A percentile compares a stretch with the other conserved stretches of the same genome.
Evolutionary conservation across 2,888 invertebrate species (phyloP).

Genomic region (Drosophila merina): DNA sequence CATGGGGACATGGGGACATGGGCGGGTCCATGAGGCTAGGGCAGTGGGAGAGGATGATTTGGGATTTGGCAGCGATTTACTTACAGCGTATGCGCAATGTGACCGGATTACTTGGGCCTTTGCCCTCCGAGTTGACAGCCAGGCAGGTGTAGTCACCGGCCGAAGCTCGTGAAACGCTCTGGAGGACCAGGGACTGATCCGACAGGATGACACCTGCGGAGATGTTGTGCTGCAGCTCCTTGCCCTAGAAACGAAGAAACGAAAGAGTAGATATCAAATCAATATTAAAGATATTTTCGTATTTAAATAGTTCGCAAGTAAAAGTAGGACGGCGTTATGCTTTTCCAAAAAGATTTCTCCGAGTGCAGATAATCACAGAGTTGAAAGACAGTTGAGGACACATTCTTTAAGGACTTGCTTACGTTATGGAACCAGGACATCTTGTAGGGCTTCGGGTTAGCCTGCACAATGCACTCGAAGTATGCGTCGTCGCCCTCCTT

Average conservation of each 20-base stretch:
- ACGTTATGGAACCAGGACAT: constrained; percentile 95
- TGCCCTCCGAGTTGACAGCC: constrained; percentile 93
- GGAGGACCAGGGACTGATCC: constrained; percentile 93
- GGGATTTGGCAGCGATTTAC: constrained; percentile 80
- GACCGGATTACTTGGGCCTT: constrained; percentile 90
- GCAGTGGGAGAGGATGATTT: constrained; percentile 2
- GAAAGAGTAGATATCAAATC: not conserved
- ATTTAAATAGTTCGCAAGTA: not conserved
- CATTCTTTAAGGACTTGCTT: constrained; percentile 84
- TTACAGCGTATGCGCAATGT: constrained; percentile 89
- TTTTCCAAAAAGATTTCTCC: constrained; percentile 2
- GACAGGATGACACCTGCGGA: constrained; percentile 92
- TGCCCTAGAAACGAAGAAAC: constrained; percentile 85
- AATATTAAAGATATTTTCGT: not conserved
- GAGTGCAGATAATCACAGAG: constrained; percentile 1
- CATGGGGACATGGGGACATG: not conserved
- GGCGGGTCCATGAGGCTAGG: too few species aligned
- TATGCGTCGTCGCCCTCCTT: constrained; percentile 96
- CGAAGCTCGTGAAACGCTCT: constrained; percentile 91
- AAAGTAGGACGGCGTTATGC: not conserved
- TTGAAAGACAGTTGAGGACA: not conserved
- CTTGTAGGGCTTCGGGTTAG: constrained; percentile 93
- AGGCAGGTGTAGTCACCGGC: constrained; percentile 95
- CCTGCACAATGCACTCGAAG: constrained; percentile 93
- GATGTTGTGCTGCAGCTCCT: constrained; percentile 92